phyloP scores from a whole-genome alignment of 2,797 vertebrate species.

The Coranthus polyacanthus region DNA sequence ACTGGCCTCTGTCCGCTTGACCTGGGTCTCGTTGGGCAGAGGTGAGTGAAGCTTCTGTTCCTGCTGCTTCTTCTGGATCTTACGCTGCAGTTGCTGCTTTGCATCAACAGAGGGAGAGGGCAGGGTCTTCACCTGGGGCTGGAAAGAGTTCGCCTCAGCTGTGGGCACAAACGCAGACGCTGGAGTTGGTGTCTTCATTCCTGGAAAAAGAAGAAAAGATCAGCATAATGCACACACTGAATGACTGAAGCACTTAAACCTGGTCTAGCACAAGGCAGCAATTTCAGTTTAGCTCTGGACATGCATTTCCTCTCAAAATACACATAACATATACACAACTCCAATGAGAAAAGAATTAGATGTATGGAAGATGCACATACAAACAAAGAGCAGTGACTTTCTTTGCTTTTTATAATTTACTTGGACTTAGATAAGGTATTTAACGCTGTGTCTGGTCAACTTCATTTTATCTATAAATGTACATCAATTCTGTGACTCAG shows the following conservation, averaged over 20 bases:
- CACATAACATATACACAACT: neutral
- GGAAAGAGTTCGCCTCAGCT: conserved; percentile 95
- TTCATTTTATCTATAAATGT: too few relatives aligned
- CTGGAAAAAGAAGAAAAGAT: conserved; percentile 70
- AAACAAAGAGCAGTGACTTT: too few relatives aligned
- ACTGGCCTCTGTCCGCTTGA: conserved; percentile 89
- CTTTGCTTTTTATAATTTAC: too few relatives aligned
- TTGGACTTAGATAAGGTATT: too few relatives aligned
- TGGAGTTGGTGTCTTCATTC: conserved; percentile 95
- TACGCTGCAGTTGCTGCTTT: conserved; percentile 98
- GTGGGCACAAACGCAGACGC: conserved; percentile 97
- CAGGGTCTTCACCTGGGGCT: conserved; percentile 97
- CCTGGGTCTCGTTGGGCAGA: conserved; percentile 89
- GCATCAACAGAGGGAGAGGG: conserved; percentile 95
- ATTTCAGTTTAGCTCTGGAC: neutral
- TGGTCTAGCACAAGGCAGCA: accelerated
- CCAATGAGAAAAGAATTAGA: too few relatives aligned
- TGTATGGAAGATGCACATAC: too few relatives aligned
- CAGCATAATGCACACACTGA: neutral
- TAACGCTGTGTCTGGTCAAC: too few relatives aligned
- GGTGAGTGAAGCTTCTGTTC: conserved; percentile 98
- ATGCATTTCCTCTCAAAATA: neutral
- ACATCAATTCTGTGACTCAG: too few relatives aligned
- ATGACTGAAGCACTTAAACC: neutral
- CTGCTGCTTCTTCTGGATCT: conserved; percentile 99